phyloP scores from a whole-genome alignment of 2,888 invertebrate species.

The Dexiosoma caninum region DNA sequence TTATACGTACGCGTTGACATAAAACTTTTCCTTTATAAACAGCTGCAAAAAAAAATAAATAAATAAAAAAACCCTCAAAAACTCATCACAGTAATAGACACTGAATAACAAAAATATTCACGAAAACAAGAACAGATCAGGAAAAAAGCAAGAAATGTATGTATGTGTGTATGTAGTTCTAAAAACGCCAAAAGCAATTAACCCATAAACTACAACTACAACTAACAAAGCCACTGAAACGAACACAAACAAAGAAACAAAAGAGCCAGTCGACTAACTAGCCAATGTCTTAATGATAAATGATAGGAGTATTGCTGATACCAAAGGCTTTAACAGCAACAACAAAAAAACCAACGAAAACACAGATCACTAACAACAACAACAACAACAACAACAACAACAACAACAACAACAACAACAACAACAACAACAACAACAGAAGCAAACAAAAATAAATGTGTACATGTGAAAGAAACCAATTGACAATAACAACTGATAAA shows the following conservation, averaged over 20 bases:
- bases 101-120: background rate
- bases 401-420: background rate
- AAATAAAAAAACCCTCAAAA: constrained; percentile 17
- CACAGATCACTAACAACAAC: no score
- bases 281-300: constrained; percentile 33
- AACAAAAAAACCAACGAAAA: no score
- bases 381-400: background rate
- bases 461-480: constrained; percentile 18
- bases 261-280: constrained; percentile 12
- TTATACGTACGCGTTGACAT: background rate
- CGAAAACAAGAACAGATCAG: constrained; percentile 20
- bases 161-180: no score
- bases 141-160: background rate
- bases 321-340: constrained; percentile 36
- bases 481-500: constrained; percentile 46
- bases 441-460: background rate
- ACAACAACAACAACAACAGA: background rate
- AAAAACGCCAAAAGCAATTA: constrained; percentile 54
- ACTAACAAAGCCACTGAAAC: constrained; percentile 18
- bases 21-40: constrained; percentile 30
- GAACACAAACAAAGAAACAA: constrained; percentile 13
- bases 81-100: constrained; percentile 28
- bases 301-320: constrained; percentile 17
- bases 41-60: constrained; percentile 41
- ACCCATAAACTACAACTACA: constrained; percentile 56